Evolutionary conservation across 1,140 invertebrate genomes (phyloP).

Genomic region (Orius insidiosus): DNA sequence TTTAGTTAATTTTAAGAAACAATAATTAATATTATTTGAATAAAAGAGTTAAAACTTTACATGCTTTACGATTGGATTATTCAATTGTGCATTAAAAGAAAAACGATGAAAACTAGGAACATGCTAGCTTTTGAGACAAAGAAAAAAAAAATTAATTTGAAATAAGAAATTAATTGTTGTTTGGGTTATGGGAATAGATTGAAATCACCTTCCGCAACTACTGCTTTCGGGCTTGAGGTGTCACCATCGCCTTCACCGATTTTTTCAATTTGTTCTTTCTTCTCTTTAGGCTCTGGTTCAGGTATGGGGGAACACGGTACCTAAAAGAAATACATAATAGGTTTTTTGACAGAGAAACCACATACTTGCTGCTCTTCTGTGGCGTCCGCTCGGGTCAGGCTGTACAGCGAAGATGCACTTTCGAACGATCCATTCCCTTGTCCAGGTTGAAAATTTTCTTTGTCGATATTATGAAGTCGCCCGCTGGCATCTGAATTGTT

Average conservation of each 20-base stretch:
- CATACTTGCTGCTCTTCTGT: conserved; percentile 21
- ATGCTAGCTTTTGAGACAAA: conserved; percentile 2
- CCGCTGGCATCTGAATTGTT: conserved; percentile 40
- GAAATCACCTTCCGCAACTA: conserved; percentile 32
- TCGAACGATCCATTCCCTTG: conserved; percentile 52
- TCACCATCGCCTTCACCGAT: conserved; percentile 12
- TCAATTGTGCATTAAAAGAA: background rate
- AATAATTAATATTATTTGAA: too few relatives aligned
- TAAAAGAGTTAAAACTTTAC: background rate
- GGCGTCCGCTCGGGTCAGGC: conserved; percentile 39
- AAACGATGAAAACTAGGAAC: background rate
- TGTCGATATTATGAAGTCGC: conserved; percentile 22
- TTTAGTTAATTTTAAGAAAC: too few relatives aligned
- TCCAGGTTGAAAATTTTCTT: conserved; percentile 8
- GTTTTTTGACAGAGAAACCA: background rate
- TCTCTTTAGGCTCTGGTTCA: conserved; percentile 26
- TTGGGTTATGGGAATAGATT: conserved; percentile 24
- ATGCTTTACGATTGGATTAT: background rate
- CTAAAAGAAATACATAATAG: conserved; percentile 25
- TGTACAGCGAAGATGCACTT: conserved; percentile 60
- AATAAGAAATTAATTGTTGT: background rate
- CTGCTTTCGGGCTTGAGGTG: conserved; percentile 27
- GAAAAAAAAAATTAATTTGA: too few relatives aligned
- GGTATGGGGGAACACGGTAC: conserved; percentile 29
- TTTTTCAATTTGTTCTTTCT: conserved; percentile 12